Base-by-base conservation (phyloP, 2,888 invertebrate species). In the Pseudoips prasinana region DNA sequence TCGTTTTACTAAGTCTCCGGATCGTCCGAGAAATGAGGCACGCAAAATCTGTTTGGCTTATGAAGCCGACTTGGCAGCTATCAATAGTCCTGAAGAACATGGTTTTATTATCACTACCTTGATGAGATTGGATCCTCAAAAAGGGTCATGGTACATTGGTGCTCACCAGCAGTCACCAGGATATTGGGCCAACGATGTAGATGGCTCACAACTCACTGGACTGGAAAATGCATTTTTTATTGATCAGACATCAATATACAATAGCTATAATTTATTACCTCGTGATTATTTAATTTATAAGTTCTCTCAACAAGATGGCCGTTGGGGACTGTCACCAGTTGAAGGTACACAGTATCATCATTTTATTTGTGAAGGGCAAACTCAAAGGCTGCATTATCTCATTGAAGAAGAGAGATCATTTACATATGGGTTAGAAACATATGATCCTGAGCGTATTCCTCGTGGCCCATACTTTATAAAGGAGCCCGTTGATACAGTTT, bases 341-440 rank as follows among this genome's bases (percentile, higher is more conserved):
- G 92, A 92, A 48, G 96, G 96, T 5, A 91, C 91, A 35, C 95
- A 96, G 53, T 90, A 92, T 33, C 90, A 92, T 48, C 91, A 95
- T 33, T 97, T 95, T 58, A 96, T 98, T 54, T 98, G 98, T 83
- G 96, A 98, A 89, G 95, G 95, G 10, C 92, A 94, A 56, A 90
- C 94, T n/a, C 89, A 91, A 43, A 90, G 92, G 48, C 84, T 96
- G 39, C 92, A 92, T 48, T 92, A 94, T 67, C 77, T 94, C 25
- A 89, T 92, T 29, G 91, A 91, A 54, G 95, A 95, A 60, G 92
- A 94, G 52, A 91, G 96, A 29, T 93, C 94, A 23, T 95, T 94
- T 67, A 94, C 95, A 24, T 98, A 97, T 80, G 98, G 98, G 0
- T 73, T 96, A 30, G 94, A 95, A 65, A 92, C 96, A 25, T 92